These are phyloP conservation scores for Drosophila oshimai DNA, from an alignment of 1,140 invertebrate species.

Conservation along the genomic window DNA sequence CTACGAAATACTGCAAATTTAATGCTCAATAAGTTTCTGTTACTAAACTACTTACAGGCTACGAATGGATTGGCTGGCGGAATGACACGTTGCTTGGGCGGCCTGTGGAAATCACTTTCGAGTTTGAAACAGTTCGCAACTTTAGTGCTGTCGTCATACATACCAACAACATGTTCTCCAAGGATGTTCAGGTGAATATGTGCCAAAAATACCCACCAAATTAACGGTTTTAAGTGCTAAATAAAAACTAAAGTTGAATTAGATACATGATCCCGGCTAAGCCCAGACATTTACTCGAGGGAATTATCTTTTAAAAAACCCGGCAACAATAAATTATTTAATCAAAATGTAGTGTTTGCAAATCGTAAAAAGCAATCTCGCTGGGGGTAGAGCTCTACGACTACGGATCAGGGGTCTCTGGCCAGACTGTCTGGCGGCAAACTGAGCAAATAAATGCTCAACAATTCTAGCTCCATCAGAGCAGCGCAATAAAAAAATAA, in stretches of 20 bases:
- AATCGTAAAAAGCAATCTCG: constrained; percentile 60
- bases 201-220: constrained; percentile 3
- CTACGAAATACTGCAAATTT: too few species aligned
- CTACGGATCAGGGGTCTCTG: background rate
- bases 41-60: too few species aligned
- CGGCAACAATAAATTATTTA: constrained; percentile 42
- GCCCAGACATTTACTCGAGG: too few species aligned
- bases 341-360: constrained; percentile 53
- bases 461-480: constrained; percentile 41
- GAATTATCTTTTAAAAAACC: constrained; percentile 20
- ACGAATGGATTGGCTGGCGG: constrained; percentile 95
- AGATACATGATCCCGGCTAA: too few species aligned
- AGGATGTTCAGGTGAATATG: constrained; percentile 86
- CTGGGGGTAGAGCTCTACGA: background rate
- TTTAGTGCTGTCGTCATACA: constrained; percentile 91
- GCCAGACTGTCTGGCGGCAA: constrained; percentile 73
- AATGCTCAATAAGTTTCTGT: too few species aligned
- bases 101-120: constrained; percentile 88
- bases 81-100: constrained; percentile 86
- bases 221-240: too few species aligned
- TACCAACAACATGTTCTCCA: constrained; percentile 88
- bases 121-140: constrained; percentile 90
- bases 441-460: constrained; percentile 71
- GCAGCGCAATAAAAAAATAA: constrained; percentile 64
- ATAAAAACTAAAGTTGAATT: too few species aligned